Conservation (phyloP, 1,140 invertebrate genomes). For the Drosophila obscura region DNA sequence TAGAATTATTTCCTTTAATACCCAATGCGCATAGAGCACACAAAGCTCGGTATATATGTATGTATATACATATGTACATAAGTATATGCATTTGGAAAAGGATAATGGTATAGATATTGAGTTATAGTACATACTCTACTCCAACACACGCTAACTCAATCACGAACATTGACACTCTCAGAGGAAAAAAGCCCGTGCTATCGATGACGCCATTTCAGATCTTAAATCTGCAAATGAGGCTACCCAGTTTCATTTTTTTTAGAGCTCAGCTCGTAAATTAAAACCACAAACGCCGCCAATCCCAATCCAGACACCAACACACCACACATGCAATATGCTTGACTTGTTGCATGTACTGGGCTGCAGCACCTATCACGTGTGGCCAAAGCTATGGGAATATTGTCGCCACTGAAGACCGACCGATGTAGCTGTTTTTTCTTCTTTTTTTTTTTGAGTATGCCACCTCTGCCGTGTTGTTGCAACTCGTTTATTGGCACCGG, state of each 20-base stretch:
- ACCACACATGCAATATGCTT: conserved; percentile 16
- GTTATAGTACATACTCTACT: too few relatives aligned
- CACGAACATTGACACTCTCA: too few relatives aligned
- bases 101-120: too few relatives aligned
- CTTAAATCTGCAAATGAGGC: conserved; percentile 4
- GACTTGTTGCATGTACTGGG: conserved; percentile 30
- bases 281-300: conserved; percentile 19
- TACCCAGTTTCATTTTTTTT: conserved; percentile 13
- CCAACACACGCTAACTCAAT: too few relatives aligned
- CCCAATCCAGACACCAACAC: background rate
- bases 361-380: conserved; percentile 22
- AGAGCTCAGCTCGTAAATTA: conserved; percentile 17
- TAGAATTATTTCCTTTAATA: conserved; percentile 53
- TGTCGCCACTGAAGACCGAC: conserved; percentile 19
- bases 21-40: conserved; percentile 5
- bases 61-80: background rate
- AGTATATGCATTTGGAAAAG: too few relatives aligned
- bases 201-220: background rate
- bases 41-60: background rate
- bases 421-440: conserved; percentile 4
- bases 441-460: background rate
- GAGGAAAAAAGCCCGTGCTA: too few relatives aligned
- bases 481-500: conserved; percentile 25
- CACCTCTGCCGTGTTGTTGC: background rate
- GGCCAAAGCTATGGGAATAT: conserved; percentile 19